Conservation (phyloP, 1,140 invertebrate genomes). For the Paracyclopina nana region DNA sequence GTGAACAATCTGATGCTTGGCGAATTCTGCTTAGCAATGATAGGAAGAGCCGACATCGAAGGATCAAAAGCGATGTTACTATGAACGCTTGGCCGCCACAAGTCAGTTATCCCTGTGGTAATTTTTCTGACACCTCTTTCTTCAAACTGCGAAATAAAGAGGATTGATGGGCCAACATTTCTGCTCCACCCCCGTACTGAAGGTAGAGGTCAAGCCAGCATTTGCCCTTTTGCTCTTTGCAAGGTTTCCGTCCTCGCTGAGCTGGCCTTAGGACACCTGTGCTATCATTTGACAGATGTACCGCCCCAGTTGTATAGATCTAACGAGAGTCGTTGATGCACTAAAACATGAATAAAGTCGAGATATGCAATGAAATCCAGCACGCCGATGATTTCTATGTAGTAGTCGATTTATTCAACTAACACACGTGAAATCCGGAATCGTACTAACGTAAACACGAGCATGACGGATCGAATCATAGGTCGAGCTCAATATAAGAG, state of each 20-base stretch:
- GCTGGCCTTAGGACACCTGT: constrained; percentile 64
- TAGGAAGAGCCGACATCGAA: constrained; percentile 67
- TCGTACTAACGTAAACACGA: no score
- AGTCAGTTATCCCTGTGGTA: constrained; percentile 66
- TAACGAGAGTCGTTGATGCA: no score
- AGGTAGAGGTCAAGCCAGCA: constrained; percentile 51
- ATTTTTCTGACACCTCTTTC: constrained; percentile 61
- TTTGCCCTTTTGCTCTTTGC: constrained; percentile 63
- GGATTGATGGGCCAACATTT: constrained; percentile 60
- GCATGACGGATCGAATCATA: no score
- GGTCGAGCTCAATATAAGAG: no score
- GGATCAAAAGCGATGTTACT: constrained; percentile 40
- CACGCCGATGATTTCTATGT: no score
- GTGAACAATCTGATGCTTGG: constrained; percentile 64
- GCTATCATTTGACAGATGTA: constrained; percentile 60
- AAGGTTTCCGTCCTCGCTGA: constrained; percentile 65
- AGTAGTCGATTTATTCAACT: no score
- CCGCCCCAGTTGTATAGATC: no score
- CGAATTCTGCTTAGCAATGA: constrained; percentile 64
- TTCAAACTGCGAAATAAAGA: constrained; percentile 50
- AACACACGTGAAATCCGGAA: no score
- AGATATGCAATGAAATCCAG: no score
- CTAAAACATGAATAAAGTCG: no score
- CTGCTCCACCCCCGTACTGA: constrained; percentile 49
- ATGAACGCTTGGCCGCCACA: constrained; percentile 17